Evolutionary conservation across 2,797 vertebrate species (phyloP), one percentile per base, ranked within the genome.

Genomic region (Petrocephalus schoutedeni): DNA sequence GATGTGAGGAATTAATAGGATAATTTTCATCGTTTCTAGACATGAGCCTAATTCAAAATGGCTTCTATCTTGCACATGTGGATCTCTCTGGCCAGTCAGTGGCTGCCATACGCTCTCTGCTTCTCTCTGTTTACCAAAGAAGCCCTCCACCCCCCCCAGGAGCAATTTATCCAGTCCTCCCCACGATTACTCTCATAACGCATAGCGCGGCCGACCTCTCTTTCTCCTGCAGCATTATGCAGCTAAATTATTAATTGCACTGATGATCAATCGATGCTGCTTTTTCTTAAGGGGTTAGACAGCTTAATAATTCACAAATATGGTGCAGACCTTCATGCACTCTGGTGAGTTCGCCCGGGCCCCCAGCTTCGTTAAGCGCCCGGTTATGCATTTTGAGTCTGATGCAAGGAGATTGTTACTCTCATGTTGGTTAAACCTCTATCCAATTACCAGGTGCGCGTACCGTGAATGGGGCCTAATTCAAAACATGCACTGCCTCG

Each of bases 261-360:
- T 95, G 94, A 97, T 96, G 96, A 95, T 95, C 95, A 96, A 97
- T 97, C 97, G 96, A 97, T 98, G 96, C 91, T 92, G 93, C 93
- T 95, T 94, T 96, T 96, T 96, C 96, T 97, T 97, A 96, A 96
- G 96, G 96, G 96, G 95, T 95, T 96, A 96, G 96, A 95, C 94
- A 94, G 90, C 93, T 97, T 97, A 98, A 98, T 98, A 98, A 99
- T 98, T 98, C 95, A 98, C 93, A 95, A 95, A 96, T 96, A 95
- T 93, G 92, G 92, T 91, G 92, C 91, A 95, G 94, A 96, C 94
- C 94, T 95, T 90, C 90, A 3, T 88, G 87, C 87, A 88, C 56
- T 36, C 59, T 28, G 83, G 82, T 85, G 87, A 85, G 61, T n/a
- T 85, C 14, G 45, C 64, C 8, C 9, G 51, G 19, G 58, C 49